These are phyloP conservation scores for Alosa alosa DNA, from an alignment of 2,113 vertebrate genomes.

Conservation along the genomic window DNA sequence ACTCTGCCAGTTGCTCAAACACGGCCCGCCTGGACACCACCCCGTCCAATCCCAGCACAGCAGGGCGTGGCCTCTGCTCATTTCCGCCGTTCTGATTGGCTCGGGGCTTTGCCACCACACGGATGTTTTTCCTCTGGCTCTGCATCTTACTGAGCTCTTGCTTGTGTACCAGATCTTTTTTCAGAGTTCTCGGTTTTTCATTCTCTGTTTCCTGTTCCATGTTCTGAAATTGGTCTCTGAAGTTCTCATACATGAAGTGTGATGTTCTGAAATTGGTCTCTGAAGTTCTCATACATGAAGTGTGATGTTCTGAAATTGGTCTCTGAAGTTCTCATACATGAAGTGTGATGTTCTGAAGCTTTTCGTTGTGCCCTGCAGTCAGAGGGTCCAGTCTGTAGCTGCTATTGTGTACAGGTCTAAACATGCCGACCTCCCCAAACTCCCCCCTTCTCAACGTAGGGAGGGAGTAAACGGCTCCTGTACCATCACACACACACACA, in stretches of 20 bases:
- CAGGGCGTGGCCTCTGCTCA: slow-evolving; percentile 27
- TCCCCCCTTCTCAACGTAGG: not conserved
- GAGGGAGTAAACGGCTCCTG: not conserved
- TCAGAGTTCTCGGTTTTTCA: not conserved
- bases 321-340: too few species aligned
- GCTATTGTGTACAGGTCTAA: not conserved
- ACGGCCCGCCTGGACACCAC: slow-evolving; percentile 36
- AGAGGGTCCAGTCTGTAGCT: not conserved
- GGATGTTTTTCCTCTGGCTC: slow-evolving; percentile 24
- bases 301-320: too few species aligned
- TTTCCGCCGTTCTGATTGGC: slow-evolving; percentile 13
- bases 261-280: not conserved
- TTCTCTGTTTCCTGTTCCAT: slow-evolving; percentile 3
- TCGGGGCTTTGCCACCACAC: not conserved
- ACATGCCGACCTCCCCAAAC: not conserved
- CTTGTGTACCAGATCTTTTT: not conserved
- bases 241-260: slow-evolving; percentile 13
- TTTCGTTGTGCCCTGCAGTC: slow-evolving; percentile 19
- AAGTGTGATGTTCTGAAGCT: slow-evolving; percentile 19
- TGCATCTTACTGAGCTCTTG: slow-evolving; percentile 14
- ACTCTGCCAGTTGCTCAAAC: slow-evolving; percentile 60
- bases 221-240: not conserved
- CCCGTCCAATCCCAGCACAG: not conserved
- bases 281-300: slow-evolving; percentile 13
- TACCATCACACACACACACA: not conserved